Conservation (phyloP, 1,140 invertebrate genomes). For the Drosophila micromelanica region DNA sequence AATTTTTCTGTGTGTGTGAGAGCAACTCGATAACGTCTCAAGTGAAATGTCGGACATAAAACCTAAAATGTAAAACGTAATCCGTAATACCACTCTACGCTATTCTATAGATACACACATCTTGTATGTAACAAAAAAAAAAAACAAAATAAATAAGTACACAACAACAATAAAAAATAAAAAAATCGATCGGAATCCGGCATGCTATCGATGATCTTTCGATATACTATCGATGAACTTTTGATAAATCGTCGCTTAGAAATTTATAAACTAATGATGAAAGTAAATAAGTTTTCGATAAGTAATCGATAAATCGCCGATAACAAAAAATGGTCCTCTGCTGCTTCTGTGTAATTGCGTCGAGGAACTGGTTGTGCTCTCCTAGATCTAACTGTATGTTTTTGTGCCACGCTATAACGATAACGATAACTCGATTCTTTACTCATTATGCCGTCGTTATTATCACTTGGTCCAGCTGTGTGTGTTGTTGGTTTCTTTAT, state of each 20-base stretch:
- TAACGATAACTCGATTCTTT: slow-evolving; percentile 19
- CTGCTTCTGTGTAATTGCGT: slow-evolving; percentile 26
- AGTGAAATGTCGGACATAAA: slow-evolving; percentile 14
- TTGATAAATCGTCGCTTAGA: background rate
- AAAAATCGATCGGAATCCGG: background rate
- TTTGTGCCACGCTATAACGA: slow-evolving; percentile 17
- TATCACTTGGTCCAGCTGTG: slow-evolving; percentile 24
- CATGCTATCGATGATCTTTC: slow-evolving; percentile 2
- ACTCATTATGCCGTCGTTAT: slow-evolving; percentile 18
- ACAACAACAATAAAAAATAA: too few relatives aligned
- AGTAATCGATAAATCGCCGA: slow-evolving; percentile 5
- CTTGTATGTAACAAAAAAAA: slow-evolving; percentile 64
- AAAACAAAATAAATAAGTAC: too few relatives aligned
- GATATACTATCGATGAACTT: background rate
- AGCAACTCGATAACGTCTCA: slow-evolving; percentile 29
- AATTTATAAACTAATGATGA: slow-evolving; percentile 2
- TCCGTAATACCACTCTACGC: slow-evolving; percentile 22
- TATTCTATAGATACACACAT: slow-evolving; percentile 58
- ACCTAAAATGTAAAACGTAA: slow-evolving; percentile 10
- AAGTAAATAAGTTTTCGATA: background rate
- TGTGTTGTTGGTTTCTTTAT: slow-evolving; percentile 34
- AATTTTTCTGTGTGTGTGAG: slow-evolving; percentile 9
- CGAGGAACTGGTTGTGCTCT: slow-evolving; percentile 19
- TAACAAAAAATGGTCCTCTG: slow-evolving; percentile 16
- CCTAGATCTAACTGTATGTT: slow-evolving; percentile 19